Evolutionary conservation across 2,888 invertebrate species (phyloP).

Genomic region (Chaetoderma sp.): DNA sequence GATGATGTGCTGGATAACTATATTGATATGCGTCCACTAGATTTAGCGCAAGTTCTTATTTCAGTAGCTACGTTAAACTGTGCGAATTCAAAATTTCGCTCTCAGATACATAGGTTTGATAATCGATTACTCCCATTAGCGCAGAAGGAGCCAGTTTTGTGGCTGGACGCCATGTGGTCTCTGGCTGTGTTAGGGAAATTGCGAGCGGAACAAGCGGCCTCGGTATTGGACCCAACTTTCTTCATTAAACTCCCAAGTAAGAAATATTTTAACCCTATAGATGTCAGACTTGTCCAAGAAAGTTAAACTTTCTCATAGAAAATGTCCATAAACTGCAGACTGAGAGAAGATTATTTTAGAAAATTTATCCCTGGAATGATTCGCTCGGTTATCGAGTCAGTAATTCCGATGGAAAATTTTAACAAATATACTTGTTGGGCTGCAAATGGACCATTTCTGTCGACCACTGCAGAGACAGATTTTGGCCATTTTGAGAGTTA

Average conservation of each 20-base stretch:
- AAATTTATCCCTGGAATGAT: too few relatives aligned
- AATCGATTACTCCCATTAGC: constrained; percentile 3
- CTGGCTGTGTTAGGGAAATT: constrained; percentile 15
- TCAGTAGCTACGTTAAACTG: constrained; percentile 25
- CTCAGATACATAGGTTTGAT: not conserved
- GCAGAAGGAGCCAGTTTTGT: constrained; percentile 11
- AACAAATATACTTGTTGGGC: too few relatives aligned
- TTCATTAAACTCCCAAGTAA: constrained; percentile 20
- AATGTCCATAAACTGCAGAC: too few relatives aligned
- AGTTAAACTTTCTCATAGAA: too few relatives aligned
- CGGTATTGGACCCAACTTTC: constrained; percentile 26
- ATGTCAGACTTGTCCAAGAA: too few relatives aligned
- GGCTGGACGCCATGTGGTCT: constrained; percentile 33
- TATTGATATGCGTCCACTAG: not conserved
- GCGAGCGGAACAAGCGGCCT: constrained; percentile 3
- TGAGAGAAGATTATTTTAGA: too few relatives aligned
- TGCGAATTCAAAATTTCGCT: not conserved
- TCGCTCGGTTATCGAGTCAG: too few relatives aligned
- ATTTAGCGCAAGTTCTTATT: constrained; percentile 13
- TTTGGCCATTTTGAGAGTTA: too few relatives aligned
- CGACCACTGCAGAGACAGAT: too few relatives aligned
- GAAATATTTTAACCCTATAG: too few relatives aligned
- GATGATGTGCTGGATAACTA: constrained; percentile 5
- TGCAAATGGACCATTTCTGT: too few relatives aligned
- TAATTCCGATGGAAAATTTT: too few relatives aligned